A percentile compares a stretch with the other conserved stretches of the same genome.
phyloP scores from a whole-genome alignment of 64 coral and sea anemone genomes.

The Pocillopora verrucosa region DNA sequence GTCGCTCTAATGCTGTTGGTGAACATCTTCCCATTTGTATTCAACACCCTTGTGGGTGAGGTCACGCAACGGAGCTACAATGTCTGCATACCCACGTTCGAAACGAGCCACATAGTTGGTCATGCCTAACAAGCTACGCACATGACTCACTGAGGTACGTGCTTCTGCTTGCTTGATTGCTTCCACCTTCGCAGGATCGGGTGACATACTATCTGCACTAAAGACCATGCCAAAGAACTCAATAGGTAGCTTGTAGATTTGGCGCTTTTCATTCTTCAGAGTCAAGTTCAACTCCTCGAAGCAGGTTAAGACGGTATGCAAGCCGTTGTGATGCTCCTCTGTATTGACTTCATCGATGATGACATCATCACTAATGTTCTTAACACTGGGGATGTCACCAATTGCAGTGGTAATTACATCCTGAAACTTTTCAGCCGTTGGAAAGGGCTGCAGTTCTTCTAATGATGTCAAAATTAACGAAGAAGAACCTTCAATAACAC shows the following conservation, averaged over 20 bases:
- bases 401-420: constrained; percentile 25
- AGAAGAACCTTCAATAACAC: too few relatives aligned
- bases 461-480: too few relatives aligned
- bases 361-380: constrained; percentile 58
- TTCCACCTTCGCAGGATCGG: constrained; percentile 32
- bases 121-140: constrained; percentile 43
- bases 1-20: constrained; percentile 42
- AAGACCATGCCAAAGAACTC: constrained; percentile 65
- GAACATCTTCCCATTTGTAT: constrained; percentile 10
- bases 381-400: constrained; percentile 51
- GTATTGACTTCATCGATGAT: constrained; percentile 30
- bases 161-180: constrained; percentile 20
- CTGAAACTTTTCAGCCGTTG: constrained; percentile 5
- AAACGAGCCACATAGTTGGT: constrained; percentile 47
- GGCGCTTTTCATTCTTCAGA: constrained; percentile 44
- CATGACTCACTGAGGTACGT: constrained; percentile 27
- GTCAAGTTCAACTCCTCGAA: constrained; percentile 47
- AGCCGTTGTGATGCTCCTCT: constrained; percentile 44
- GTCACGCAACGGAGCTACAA: constrained; percentile 43
- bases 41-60: neutral
- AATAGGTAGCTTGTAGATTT: constrained; percentile 32
- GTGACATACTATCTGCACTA: constrained; percentile 30
- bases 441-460: too few relatives aligned
- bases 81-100: constrained; percentile 30
- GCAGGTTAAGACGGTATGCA: constrained; percentile 32